Conservation (phyloP, 2,888 invertebrate genomes). For the Ectemnius cavifrons region DNA sequence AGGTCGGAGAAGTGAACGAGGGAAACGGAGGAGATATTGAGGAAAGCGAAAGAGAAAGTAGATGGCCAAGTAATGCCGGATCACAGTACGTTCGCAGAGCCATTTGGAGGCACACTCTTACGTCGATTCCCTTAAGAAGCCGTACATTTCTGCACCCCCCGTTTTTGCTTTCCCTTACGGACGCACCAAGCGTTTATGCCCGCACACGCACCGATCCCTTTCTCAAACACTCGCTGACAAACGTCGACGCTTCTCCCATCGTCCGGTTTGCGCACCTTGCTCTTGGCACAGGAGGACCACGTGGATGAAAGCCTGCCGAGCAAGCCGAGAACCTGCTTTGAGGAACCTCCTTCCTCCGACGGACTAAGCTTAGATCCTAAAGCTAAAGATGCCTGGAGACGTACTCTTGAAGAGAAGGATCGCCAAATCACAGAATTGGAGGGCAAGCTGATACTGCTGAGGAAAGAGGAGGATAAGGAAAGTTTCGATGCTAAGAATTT, state of each 20-base stretch:
- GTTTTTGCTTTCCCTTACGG: conserved; percentile 24
- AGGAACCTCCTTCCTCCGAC: too few species aligned
- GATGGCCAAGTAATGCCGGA: conserved; percentile 3
- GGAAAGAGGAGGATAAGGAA: too few species aligned
- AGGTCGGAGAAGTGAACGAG: not conserved
- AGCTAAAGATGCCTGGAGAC: conserved; percentile 74
- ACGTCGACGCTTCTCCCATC: conserved; percentile 17
- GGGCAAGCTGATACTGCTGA: conserved; percentile 68
- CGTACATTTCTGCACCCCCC: conserved; percentile 27
- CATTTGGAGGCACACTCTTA: conserved; percentile 53
- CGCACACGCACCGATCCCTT: conserved; percentile 21
- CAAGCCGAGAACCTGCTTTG: too few species aligned
- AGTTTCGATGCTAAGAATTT: too few species aligned
- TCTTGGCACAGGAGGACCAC: conserved; percentile 17
- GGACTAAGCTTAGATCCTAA: too few species aligned
- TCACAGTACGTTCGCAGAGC: conserved; percentile 32
- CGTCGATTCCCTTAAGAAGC: conserved; percentile 36
- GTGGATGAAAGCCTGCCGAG: not conserved
- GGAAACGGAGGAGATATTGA: conserved; percentile 28
- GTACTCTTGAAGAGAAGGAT: conserved; percentile 73
- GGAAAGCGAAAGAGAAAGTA: conserved; percentile 15
- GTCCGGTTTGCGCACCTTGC: conserved; percentile 26
- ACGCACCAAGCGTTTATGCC: conserved; percentile 30
- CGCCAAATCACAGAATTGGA: conserved; percentile 81
- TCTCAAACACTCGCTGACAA: too few species aligned